phyloP scores from a whole-genome alignment of 2,888 invertebrate species.

The Galerucella nymphaeae region DNA sequence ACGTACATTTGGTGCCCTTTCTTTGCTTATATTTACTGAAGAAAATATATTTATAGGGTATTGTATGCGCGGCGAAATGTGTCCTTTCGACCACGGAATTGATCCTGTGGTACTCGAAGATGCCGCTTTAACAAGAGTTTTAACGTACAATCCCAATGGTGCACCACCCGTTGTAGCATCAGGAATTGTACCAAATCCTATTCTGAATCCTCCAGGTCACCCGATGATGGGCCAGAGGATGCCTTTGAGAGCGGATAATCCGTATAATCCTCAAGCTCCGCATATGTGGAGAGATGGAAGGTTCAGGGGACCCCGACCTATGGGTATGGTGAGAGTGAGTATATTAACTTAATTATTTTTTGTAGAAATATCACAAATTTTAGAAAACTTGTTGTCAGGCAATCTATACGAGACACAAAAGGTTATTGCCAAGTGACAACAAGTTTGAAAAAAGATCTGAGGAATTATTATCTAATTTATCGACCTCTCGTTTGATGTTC shows the following conservation, averaged over 20 bases:
- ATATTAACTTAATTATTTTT: neutral
- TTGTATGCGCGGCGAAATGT: conserved; percentile 96
- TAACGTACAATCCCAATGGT: conserved; percentile 67
- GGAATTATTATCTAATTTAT: too few relatives aligned
- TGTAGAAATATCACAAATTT: too few relatives aligned
- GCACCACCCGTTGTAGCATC: conserved; percentile 51
- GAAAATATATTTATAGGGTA: conserved; percentile 38
- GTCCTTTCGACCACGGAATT: conserved; percentile 96
- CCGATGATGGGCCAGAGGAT: conserved; percentile 59
- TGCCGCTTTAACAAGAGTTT: conserved; percentile 71
- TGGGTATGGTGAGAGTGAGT: conserved; percentile 56
- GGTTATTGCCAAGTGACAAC: too few relatives aligned
- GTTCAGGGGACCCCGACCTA: conserved; percentile 59
- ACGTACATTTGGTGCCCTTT: too few relatives aligned
- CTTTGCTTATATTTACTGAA: too few relatives aligned
- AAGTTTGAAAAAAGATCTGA: too few relatives aligned
- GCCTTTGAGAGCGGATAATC: conserved; percentile 51
- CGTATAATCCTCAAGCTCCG: conserved; percentile 64
- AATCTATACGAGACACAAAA: too few relatives aligned
- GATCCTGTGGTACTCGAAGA: conserved; percentile 97
- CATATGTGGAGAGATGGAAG: conserved; percentile 61
- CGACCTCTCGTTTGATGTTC: too few relatives aligned
- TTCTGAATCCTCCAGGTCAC: conserved; percentile 57
- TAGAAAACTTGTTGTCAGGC: too few relatives aligned
- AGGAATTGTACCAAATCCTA: conserved; percentile 48